phyloP scores from a whole-genome alignment of 2,888 invertebrate genomes.

The Sinotaia quadrata region DNA sequence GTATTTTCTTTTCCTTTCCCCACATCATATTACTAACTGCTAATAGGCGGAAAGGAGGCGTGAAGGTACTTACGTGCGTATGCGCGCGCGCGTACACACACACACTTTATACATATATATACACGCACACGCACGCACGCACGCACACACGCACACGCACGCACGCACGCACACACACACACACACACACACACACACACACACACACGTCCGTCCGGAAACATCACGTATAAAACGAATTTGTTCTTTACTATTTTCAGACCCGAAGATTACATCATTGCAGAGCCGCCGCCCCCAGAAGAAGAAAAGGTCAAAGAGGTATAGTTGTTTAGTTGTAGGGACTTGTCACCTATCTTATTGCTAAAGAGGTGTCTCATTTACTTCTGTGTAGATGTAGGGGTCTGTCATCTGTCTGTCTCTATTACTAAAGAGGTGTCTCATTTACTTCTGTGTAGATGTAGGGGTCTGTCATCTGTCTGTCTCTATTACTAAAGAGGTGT shows the following conservation, averaged over 20 bases:
- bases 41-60: no score
- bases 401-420: no score
- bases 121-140: constrained; percentile 13
- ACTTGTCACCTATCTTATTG: no score
- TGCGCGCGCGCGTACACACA: constrained; percentile 1
- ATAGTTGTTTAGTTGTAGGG: no score
- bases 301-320: constrained; percentile 49
- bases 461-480: no score
- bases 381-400: no score
- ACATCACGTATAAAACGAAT: not conserved
- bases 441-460: no score
- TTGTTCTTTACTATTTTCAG: constrained; percentile 69
- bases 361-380: no score
- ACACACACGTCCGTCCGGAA: not conserved
- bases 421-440: no score
- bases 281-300: constrained; percentile 75
- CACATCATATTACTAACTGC: no score
- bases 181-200: constrained; percentile 12
- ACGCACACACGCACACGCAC: constrained; percentile 1
- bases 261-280: constrained; percentile 91
- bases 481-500: no score
- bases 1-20: no score
- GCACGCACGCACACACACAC: constrained; percentile 2
- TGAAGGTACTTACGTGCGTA: not conserved
- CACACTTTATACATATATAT: not conserved